Conservation (phyloP, 2,888 invertebrate species). For the Volucella inanis region DNA sequence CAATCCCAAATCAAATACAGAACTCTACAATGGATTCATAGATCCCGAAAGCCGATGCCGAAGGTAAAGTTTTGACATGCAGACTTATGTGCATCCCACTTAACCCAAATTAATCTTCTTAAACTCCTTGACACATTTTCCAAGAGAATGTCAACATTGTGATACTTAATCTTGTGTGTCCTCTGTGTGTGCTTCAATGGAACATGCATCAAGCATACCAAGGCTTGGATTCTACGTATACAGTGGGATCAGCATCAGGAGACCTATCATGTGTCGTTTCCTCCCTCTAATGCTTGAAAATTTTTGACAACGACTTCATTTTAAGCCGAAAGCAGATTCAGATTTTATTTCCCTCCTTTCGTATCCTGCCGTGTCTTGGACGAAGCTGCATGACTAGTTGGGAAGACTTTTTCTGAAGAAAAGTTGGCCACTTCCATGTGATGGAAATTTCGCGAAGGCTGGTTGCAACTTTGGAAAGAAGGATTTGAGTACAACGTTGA, state of each 20-base stretch:
- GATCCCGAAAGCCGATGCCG: constrained; percentile 22
- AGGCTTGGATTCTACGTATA: too few relatives aligned
- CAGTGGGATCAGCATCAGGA: not conserved
- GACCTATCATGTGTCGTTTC: constrained; percentile 3
- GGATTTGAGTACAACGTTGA: constrained; percentile 28
- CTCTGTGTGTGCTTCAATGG: not conserved
- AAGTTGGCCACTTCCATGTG: constrained; percentile 45
- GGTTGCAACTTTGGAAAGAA: constrained; percentile 14
- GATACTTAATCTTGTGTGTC: constrained; percentile 46
- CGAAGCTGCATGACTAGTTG: not conserved
- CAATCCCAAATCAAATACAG: not conserved
- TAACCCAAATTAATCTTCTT: constrained; percentile 57
- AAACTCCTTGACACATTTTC: constrained; percentile 52
- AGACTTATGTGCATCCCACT: constrained; percentile 40
- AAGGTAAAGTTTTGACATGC: constrained; percentile 46
- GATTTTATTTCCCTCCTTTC: not conserved
- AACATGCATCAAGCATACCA: constrained; percentile 14
- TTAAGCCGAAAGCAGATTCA: constrained; percentile 35
- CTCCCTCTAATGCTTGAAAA: constrained; percentile 9
- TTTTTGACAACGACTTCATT: constrained; percentile 62
- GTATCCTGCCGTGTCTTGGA: too few relatives aligned
- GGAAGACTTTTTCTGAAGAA: not conserved
- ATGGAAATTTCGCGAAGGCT: constrained; percentile 14
- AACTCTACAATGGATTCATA: not conserved
- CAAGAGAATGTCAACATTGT: constrained; percentile 54